Percentiles rank a stretch among this genome's conserved stretches.
These are phyloP conservation scores for Idaea aversata DNA, from an alignment of 2,888 invertebrate genomes.

Conservation along the genomic window DNA sequence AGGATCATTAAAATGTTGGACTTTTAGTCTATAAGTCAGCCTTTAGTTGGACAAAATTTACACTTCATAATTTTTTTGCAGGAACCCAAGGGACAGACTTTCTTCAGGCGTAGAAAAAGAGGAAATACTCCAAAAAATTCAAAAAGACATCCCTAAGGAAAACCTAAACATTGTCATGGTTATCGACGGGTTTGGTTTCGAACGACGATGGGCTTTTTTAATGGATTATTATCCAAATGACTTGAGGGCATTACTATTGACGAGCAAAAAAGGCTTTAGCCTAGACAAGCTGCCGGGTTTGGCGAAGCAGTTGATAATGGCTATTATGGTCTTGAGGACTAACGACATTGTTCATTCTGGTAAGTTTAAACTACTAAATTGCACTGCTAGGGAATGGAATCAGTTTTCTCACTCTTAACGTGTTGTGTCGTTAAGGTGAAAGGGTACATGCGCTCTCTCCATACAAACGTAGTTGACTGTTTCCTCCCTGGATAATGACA, in stretches of 20 bases:
- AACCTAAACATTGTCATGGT: slow-evolving; percentile 37
- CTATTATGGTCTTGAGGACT: slow-evolving; percentile 45
- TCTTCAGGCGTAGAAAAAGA: slow-evolving; percentile 26
- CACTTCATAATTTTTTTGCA: slow-evolving; percentile 17
- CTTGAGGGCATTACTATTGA: slow-evolving; percentile 37
- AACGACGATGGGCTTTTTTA: slow-evolving; percentile 41
- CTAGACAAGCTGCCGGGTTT: slow-evolving; percentile 46
- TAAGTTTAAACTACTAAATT: slow-evolving; percentile 24
- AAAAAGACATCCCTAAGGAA: slow-evolving; percentile 34
- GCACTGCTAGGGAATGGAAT: no score
- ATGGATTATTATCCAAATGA: slow-evolving; percentile 56
- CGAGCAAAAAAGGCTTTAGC: slow-evolving; percentile 36
- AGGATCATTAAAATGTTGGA: no score
- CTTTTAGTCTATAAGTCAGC: no score
- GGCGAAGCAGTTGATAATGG: slow-evolving; percentile 49
- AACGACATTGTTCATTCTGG: slow-evolving; percentile 55
- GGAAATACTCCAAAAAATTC: slow-evolving; percentile 38
- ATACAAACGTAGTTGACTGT: no score
- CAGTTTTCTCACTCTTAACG: no score
- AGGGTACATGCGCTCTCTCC: no score
- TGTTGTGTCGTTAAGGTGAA: no score
- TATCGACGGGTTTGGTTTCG: slow-evolving; percentile 34
- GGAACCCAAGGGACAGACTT: slow-evolving; percentile 9
- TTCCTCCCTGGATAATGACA: no score
- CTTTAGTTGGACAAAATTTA: no score